Evolutionary conservation across 2,888 invertebrate genomes (phyloP).

Genomic region (Lithophane ornitopus): DNA sequence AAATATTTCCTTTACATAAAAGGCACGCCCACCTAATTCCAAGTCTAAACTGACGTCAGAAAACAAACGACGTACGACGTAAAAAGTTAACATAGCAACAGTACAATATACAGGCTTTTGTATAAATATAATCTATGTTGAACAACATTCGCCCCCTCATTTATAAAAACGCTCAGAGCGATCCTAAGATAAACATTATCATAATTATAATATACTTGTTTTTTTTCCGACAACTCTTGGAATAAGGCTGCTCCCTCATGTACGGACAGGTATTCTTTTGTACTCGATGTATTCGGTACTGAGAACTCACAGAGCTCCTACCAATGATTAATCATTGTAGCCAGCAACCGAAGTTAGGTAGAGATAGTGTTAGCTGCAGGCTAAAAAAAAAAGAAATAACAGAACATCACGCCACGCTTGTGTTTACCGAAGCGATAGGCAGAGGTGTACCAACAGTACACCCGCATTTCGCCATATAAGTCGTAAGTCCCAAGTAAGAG

Average conservation of each 20-base stretch:
- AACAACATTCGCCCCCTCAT: slow-evolving; percentile 40
- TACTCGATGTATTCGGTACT: background rate
- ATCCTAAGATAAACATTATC: slow-evolving; percentile 43
- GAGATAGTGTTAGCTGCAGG: background rate
- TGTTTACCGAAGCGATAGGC: background rate
- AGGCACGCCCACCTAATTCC: slow-evolving; percentile 8
- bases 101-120: slow-evolving; percentile 2
- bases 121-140: slow-evolving; percentile 42
- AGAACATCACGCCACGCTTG: background rate
- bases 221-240: slow-evolving; percentile 21
- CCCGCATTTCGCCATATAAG: background rate
- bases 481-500: background rate
- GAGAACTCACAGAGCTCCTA: background rate
- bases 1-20: slow-evolving; percentile 5
- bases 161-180: slow-evolving; percentile 33
- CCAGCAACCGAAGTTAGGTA: background rate
- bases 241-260: slow-evolving; percentile 10
- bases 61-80: background rate
- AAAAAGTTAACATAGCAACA: slow-evolving; percentile 9
- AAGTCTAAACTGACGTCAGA: background rate
- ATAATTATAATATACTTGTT: slow-evolving; percentile 39
- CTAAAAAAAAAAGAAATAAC: background rate
- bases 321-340: background rate
- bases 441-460: background rate
- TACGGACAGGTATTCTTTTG: background rate